Evolutionary conservation across 2,888 invertebrate genomes (phyloP), one percentile per base, ranked within the genome.

Genomic region (Ormyrus rosae): DNA sequence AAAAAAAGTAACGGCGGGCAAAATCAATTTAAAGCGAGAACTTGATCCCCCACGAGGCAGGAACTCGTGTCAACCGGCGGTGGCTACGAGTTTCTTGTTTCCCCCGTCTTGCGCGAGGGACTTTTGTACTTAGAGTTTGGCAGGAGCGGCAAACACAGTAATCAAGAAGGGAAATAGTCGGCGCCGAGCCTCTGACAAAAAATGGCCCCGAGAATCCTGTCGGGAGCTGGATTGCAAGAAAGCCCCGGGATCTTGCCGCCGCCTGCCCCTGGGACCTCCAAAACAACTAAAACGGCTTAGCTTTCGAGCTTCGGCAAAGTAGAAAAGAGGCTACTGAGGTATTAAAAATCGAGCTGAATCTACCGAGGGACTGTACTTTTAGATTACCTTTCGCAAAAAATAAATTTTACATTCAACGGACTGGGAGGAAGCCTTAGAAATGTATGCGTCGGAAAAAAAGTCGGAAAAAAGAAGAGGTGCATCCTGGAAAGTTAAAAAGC

Each of bases 111-210:
- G 50, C 6, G 10, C 51, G 50, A 72, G 65, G 55, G 75, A 75
- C 79, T 84, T 81, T 72, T 63, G 80, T 78, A 78, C 82, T 75
- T 76, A 74, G 81, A 82, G 83, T 83, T 84, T 78, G 75, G 81
- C 71, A 80, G 81, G 78, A 83, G 84, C 80, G 79, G 84, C 84
- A 84, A 86, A 85, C 83, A 85, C 81, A 83, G 85, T 85, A 85
- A 85, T 86, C 86, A 85, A 85, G 83, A 84, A 83, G 82, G 84
- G 84, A 85, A 85, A 85, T 84, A 84, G 83, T 82, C 82, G 76
- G 65, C 82, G 81, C 68, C 70, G 81, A 81, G 71, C 72, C 82
- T 74, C 19, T 6, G 58, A 75, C 78, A 83, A 84, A 84, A 84
- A 83, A 50, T n/a, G 34, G 67, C 69, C 64, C 34, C 11, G 46